Evolutionary conservation across 2,797 vertebrate species (phyloP), one percentile per base, ranked within the genome.

Genomic region (Neostethus bicornis): DNA sequence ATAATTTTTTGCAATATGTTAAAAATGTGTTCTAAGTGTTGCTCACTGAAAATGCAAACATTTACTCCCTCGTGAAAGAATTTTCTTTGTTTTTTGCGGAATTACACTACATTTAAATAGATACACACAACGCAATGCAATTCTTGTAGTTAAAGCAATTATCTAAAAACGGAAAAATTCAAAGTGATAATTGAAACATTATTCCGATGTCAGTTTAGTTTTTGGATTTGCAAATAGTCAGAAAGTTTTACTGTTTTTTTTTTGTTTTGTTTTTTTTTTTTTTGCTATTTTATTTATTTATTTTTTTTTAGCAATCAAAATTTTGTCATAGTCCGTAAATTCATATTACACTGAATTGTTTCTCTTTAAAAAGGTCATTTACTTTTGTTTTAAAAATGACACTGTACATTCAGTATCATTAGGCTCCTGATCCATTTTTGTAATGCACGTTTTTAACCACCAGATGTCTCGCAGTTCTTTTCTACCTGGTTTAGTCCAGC

Each of bases 381-480:
- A 52, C 6, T 10, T 19, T 23, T 34, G 34, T 13, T 34, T 31
- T 31, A 31, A 29, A 31, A 31, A 12, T 29, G 29, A 21, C n/a
- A 35, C 20, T 43, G 46, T n/a, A n/a, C n/a, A 64, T 17, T 53
- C 14, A 21, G 25, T 11, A 20, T 20, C 10, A 3, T 13, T 14
- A 48, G 35, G n/a, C 11, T 53, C 53, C 5, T 41, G 17, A 12
- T 13, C 28, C 71, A n/a, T 77, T 66, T 69, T 55, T 85, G 79
- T 73, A 77, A 54, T 86, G 7, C 35, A n/a, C 11, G 1, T 9
- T 0, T 77, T 41, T 38, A 11, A 51, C 80, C 83, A 85, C 80
- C 57, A 85, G 84, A 53, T 65, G 87, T 80, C 16, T 56, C 50
- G 75, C 14, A 3, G 11, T 50, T n/a, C 16, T 5, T 52, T 41